Percentiles rank a stretch among this genome's conserved stretches.
Conservation (phyloP, 2,113 vertebrate genomes). For the Columbina picui region DNA sequence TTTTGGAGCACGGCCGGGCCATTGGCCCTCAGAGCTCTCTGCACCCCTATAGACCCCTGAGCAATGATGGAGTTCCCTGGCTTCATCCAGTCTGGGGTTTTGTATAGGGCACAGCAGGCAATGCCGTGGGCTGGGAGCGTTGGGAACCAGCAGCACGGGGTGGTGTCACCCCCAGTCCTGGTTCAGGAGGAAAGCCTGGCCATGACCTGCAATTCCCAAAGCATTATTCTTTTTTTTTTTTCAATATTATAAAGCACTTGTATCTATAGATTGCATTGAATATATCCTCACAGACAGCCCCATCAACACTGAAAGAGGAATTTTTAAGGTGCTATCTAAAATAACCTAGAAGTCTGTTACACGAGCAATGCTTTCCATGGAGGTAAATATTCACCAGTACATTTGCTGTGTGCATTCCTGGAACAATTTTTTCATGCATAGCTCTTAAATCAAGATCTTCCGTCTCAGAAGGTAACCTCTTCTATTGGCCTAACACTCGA, state of each 20-base stretch:
- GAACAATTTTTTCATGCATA: not conserved
- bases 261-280: not conserved
- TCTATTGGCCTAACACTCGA: not conserved
- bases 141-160: not conserved
- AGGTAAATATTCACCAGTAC: not conserved
- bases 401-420: not conserved
- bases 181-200: not conserved
- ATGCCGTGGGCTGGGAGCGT: rapidly evolving
- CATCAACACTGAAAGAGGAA: not conserved
- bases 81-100: not conserved
- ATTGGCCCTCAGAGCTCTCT: not conserved
- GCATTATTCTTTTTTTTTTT: not conserved
- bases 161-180: not conserved
- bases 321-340: not conserved
- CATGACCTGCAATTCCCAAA: not conserved
- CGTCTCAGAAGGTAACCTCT: not conserved
- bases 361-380: not conserved
- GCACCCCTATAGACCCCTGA: not conserved
- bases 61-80: not conserved
- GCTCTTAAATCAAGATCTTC: not conserved
- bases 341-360: not conserved
- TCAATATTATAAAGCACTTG: not conserved
- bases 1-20: not conserved
- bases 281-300: not conserved
- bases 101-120: not conserved